These are phyloP conservation scores for Dryocosmus kuriphilus DNA, from an alignment of 2,888 invertebrate species.

Conservation along the genomic window DNA sequence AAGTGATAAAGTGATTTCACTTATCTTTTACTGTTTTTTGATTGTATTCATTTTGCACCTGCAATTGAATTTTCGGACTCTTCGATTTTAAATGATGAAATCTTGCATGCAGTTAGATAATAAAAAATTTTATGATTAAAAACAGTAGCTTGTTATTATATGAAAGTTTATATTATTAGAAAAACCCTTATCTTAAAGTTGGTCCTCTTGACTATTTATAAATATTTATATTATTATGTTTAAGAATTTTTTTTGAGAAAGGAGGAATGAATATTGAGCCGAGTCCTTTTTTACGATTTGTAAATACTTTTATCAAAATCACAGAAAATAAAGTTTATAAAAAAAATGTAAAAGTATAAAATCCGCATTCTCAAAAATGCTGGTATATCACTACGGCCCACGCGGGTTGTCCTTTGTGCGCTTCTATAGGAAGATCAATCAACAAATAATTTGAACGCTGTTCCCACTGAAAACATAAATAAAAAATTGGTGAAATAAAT, in stretches of 20 bases:
- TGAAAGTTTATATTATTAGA: background rate
- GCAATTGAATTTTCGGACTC: no score
- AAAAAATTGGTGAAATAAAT: background rate
- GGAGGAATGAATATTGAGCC: background rate
- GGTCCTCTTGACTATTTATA: background rate
- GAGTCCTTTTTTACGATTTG: constrained; percentile 12
- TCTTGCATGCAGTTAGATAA: background rate
- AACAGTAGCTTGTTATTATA: background rate
- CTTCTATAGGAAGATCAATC: constrained; percentile 64
- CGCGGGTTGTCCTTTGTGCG: constrained; percentile 67
- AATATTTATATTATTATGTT: background rate
- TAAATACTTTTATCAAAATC: constrained; percentile 2
- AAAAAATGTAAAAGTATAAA: constrained; percentile 39
- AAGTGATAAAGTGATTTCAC: background rate
- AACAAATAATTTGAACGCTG: constrained; percentile 44
- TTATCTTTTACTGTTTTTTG: background rate
- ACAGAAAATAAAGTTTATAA: constrained; percentile 32
- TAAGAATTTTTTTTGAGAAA: background rate
- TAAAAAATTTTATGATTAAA: background rate
- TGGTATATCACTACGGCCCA: constrained; percentile 64
- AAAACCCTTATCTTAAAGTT: background rate
- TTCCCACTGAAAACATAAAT: constrained; percentile 63
- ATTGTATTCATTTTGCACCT: no score
- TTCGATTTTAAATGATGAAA: no score
- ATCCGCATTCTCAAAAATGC: constrained; percentile 3